Conservation (phyloP, 2,797 vertebrate genomes). For the Enteromius treurensis region DNA sequence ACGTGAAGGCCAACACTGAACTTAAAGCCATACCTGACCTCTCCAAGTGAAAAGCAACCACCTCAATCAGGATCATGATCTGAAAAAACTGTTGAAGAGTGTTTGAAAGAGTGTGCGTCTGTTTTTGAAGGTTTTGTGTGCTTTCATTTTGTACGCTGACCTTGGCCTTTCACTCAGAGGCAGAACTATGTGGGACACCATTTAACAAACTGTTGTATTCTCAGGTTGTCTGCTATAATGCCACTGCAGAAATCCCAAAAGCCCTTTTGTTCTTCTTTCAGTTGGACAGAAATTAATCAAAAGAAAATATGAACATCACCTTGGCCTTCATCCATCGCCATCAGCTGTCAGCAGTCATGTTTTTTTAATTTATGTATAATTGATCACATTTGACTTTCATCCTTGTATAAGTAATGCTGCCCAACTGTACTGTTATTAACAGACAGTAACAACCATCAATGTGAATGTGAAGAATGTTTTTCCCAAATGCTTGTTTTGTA, state of each 20-base stretch:
- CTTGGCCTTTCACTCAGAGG: conserved; percentile 29
- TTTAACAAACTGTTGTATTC: conserved; percentile 17
- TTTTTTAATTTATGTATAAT: conserved; percentile 5
- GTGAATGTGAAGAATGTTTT: conserved; percentile 19
- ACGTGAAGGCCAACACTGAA: background rate
- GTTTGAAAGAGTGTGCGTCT: conserved; percentile 11
- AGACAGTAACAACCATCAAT: conserved; percentile 1
- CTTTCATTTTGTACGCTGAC: conserved; percentile 39
- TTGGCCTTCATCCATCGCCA: background rate
- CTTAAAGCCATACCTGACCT: conserved; percentile 17
- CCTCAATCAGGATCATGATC: conserved; percentile 24
- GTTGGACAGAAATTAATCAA: conserved; percentile 3
- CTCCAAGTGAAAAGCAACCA: background rate
- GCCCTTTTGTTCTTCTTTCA: background rate
- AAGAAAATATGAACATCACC: background rate
- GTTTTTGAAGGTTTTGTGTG: conserved; percentile 2
- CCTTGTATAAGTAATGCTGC: background rate
- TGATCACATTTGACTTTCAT: background rate
- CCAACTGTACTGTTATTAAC: background rate
- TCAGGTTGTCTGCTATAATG: conserved; percentile 28
- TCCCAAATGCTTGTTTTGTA: background rate
- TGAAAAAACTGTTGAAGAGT: conserved; percentile 2
- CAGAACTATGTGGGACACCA: conserved; percentile 11
- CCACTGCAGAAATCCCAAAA: conserved; percentile 9
- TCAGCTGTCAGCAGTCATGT: background rate